phyloP scores from a whole-genome alignment of 2,797 vertebrate genomes.

The Trichosurus vulpecula region DNA sequence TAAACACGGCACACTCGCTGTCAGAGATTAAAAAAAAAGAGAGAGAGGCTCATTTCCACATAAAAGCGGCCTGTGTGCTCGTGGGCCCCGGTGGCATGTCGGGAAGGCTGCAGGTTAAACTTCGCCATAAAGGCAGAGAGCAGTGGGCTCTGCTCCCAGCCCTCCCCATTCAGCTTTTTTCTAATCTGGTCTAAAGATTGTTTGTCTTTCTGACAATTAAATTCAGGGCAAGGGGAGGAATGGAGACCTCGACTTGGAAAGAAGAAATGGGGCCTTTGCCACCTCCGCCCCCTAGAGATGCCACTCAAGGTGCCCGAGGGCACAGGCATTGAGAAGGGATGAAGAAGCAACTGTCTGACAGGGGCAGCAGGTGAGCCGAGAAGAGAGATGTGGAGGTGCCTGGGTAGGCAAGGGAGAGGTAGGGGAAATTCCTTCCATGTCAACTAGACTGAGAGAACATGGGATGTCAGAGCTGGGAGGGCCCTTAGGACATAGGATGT shows the following conservation, averaged over 20 bases:
- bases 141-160: constrained; percentile 36
- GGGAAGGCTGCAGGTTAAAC: constrained; percentile 90
- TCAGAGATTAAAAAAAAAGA: constrained; percentile 84
- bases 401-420: not conserved
- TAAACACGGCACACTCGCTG: constrained; percentile 86
- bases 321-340: not conserved
- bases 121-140: constrained; percentile 83
- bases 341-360: not conserved
- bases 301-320: not conserved
- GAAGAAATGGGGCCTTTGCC: not conserved
- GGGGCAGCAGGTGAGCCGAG: not conserved
- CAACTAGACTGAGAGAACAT: not conserved
- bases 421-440: not conserved
- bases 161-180: not conserved
- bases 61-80: constrained; percentile 87
- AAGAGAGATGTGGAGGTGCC: not conserved
- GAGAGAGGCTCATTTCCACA: constrained; percentile 88
- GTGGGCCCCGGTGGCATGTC: constrained; percentile 85
- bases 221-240: not conserved
- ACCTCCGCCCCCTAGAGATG: not conserved
- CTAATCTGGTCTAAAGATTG: constrained; percentile 3
- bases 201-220: not conserved
- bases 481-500: too few relatives aligned
- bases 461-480: not conserved
- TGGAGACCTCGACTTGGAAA: not conserved